phyloP scores from a whole-genome alignment of 2,113 vertebrate genomes.

The Charina bottae region DNA sequence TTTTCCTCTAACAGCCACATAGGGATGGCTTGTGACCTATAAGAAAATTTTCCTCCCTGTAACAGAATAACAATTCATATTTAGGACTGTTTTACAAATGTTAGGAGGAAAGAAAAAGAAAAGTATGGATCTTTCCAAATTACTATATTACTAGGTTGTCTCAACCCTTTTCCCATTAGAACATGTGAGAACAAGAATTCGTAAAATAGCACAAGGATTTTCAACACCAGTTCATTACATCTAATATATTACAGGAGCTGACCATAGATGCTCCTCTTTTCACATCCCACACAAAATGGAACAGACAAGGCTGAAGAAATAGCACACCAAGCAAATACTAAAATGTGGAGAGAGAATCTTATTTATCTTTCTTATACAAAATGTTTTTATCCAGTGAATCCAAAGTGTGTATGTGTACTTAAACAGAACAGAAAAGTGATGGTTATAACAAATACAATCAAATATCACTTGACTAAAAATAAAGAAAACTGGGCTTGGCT shows the following conservation, averaged over 20 bases:
- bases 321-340: background rate
- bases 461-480: background rate
- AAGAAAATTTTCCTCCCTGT: background rate
- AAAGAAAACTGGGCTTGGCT: background rate
- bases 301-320: background rate
- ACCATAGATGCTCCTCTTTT: background rate
- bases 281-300: background rate
- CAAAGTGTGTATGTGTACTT: background rate
- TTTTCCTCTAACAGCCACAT: background rate
- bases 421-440: background rate
- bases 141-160: background rate
- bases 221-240: background rate
- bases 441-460: background rate
- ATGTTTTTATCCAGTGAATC: background rate
- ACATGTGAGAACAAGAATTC: background rate
- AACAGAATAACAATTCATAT: background rate
- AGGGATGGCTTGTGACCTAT: background rate
- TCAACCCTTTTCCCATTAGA: background rate
- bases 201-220: background rate
- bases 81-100: background rate
- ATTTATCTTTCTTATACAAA: background rate
- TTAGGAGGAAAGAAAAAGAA: background rate
- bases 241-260: background rate
- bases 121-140: background rate
- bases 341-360: background rate